phyloP scores from a whole-genome alignment of 2,888 invertebrate species.

The Pachymerium ferrugineum region DNA sequence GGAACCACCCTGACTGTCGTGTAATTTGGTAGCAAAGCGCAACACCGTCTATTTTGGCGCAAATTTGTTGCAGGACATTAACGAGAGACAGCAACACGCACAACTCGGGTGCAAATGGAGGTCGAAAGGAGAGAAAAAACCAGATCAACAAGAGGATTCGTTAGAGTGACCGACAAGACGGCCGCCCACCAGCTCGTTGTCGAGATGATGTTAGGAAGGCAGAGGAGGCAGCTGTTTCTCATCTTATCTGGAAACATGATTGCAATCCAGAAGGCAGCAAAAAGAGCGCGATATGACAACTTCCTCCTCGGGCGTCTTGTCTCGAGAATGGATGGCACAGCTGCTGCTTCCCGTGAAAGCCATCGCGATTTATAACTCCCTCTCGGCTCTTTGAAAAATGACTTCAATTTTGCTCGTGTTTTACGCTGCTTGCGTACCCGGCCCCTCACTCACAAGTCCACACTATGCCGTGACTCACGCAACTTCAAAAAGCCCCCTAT shows the following conservation, averaged over 20 bases:
- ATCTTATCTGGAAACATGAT: not conserved
- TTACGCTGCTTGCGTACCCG: not conserved
- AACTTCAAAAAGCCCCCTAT: not conserved
- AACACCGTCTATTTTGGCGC: not conserved
- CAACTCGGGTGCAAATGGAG: not conserved
- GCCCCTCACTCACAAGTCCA: too few relatives aligned
- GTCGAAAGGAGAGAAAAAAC: not conserved
- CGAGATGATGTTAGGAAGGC: not conserved
- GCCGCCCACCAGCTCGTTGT: not conserved
- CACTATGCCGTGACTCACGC: not conserved
- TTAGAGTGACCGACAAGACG: not conserved
- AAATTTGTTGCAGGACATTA: not conserved
- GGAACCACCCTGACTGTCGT: not conserved
- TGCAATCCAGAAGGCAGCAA: not conserved
- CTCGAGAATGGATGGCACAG: not conserved
- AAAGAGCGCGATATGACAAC: not conserved
- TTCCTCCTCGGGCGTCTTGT: not conserved
- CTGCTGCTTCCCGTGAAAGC: not conserved
- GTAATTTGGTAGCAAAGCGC: not conserved
- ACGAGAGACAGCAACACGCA: not conserved
- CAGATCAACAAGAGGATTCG: too few relatives aligned
- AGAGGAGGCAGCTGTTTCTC: not conserved
- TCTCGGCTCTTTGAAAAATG: not conserved
- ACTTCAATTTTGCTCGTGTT: not conserved
- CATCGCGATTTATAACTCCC: not conserved